phyloP scores from a whole-genome alignment of 2,113 vertebrate species.

The Myotis davidii region DNA sequence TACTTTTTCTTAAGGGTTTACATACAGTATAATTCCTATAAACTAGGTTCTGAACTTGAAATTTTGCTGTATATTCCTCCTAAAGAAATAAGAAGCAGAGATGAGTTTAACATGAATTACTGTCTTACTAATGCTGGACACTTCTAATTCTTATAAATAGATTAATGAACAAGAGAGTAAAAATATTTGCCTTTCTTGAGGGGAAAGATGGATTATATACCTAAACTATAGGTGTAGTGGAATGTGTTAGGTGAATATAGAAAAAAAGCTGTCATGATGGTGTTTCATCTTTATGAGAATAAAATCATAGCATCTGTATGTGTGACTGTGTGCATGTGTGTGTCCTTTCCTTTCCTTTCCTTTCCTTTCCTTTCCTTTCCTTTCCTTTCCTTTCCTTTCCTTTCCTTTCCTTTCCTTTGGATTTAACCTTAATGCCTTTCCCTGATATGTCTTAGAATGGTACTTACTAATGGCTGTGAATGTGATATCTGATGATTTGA shows the following conservation, averaged over 20 bases:
- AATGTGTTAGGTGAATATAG: not conserved
- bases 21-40: not conserved
- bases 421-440: not conserved
- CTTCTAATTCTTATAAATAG: not conserved
- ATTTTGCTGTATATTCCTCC: not conserved
- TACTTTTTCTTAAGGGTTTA: not conserved
- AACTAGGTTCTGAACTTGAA: not conserved
- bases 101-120: not conserved
- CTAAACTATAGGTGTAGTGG: not conserved
- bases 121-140: rapidly evolving
- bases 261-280: not conserved
- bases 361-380: too few relatives aligned
- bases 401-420: not conserved
- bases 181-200: not conserved
- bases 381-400: too few relatives aligned
- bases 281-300: not conserved
- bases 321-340: not conserved
- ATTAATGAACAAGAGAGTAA: not conserved
- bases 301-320: not conserved
- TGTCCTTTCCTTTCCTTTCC: not conserved
- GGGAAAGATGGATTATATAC: not conserved
- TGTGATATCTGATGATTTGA: not conserved
- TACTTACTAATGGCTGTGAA: not conserved
- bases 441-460: not conserved
- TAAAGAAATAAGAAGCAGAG: not conserved